These are phyloP conservation scores for Sylvilagus floridanus DNA, from an alignment of 2,797 vertebrate species.

Conservation along the genomic window DNA sequence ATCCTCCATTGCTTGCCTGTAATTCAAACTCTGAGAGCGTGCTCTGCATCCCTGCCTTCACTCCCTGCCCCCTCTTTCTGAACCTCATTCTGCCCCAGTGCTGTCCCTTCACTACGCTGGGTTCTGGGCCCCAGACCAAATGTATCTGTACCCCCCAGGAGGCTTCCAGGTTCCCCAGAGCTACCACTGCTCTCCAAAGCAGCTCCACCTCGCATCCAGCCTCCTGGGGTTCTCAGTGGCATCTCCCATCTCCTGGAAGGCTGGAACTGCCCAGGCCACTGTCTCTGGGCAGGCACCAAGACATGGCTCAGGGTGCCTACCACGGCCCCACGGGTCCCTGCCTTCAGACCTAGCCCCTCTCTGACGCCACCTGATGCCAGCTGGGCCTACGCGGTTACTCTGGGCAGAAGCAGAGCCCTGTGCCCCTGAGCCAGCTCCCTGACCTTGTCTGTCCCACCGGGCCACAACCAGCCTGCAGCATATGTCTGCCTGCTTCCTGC, in stretches of 20 bases:
- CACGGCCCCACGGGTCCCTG: neutral
- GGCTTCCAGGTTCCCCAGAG: neutral
- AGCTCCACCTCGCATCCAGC: neutral
- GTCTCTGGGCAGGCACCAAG: neutral
- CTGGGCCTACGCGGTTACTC: too few species aligned
- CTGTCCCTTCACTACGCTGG: neutral
- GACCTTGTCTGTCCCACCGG: neutral
- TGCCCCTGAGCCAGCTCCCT: neutral
- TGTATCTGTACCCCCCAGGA: neutral
- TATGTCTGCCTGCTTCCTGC: neutral
- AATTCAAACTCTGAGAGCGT: neutral
- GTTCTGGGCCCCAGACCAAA: neutral
- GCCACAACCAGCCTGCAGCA: neutral
- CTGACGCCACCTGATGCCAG: too few species aligned
- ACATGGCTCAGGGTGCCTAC: neutral
- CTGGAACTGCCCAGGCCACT: neutral
- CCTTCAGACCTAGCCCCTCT: neutral
- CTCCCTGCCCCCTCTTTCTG: neutral
- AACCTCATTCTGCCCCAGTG: neutral
- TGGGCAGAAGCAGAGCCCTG: neutral
- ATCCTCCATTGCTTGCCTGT: neutral
- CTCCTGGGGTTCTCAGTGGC: neutral
- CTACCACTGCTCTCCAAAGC: neutral
- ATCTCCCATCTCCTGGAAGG: neutral
- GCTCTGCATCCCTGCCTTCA: fast-evolving